These are phyloP conservation scores for Leptinotarsa juncta DNA, from an alignment of 2,888 invertebrate species.

Conservation along the genomic window DNA sequence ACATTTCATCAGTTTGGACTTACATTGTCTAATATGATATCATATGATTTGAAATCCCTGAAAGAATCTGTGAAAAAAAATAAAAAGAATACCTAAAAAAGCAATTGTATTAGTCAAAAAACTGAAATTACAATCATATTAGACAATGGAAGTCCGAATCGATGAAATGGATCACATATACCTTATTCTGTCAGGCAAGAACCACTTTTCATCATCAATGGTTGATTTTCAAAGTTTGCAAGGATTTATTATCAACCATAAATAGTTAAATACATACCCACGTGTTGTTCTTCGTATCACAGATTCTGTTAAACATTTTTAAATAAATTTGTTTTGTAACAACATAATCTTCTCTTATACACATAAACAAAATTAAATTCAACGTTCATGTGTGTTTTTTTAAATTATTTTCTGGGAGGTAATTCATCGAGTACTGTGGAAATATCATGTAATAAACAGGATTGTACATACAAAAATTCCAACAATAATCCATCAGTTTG, in stretches of 20 bases:
- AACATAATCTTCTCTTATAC: constrained; percentile 52
- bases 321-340: constrained; percentile 53
- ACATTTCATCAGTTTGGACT: too few species aligned
- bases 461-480: constrained; percentile 40
- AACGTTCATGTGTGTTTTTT: constrained; percentile 44
- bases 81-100: too few species aligned
- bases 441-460: constrained; percentile 53
- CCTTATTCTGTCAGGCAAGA: not conserved
- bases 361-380: constrained; percentile 53
- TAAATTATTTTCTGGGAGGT: constrained; percentile 48
- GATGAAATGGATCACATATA: not conserved
- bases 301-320: constrained; percentile 51
- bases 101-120: too few species aligned
- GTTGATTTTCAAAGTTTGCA: not conserved
- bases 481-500: constrained; percentile 33
- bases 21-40: too few species aligned
- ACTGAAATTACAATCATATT: too few species aligned
- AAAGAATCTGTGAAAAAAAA: too few species aligned
- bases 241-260: constrained; percentile 38
- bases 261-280: constrained; percentile 52
- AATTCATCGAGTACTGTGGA: constrained; percentile 58
- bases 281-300: constrained; percentile 37
- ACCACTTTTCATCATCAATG: constrained; percentile 1
- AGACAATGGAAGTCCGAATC: too few species aligned
- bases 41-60: too few species aligned